Base-by-base conservation (phyloP, 2,888 invertebrate genomes). In the Deroplatys truncata region DNA sequence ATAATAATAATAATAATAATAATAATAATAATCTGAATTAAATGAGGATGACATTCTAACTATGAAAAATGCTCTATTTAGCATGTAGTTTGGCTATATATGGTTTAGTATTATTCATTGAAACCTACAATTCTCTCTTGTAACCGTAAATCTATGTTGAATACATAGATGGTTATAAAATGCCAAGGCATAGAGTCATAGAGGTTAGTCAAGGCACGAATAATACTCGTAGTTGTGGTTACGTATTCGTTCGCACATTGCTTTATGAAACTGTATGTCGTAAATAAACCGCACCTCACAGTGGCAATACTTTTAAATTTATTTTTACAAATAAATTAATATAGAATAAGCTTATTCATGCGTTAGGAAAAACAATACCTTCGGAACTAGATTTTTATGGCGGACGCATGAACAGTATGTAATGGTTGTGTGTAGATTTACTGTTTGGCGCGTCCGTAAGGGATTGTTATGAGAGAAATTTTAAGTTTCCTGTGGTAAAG, bases 361-460 rank as follows among this genome's bases (percentile, higher is more conserved):
- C 56, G 7, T n/a, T 85, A 56, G 28, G 28, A 85, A 2, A 85
- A 1, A n/a, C 25, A 28, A 35, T 56, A 15, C 15, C 0, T 28
- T 15, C 8, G 83, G 83, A 87, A 87, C 83, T 87, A 87, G 43
- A 49, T 83, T 87, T 86, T 86, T 29, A 85, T 43, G 49, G 89
- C 86, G 89, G 29, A 87, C 72, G 89, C 84, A 49, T 84, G 49
- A n/a, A 31, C n/a, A 86, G 84, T 86, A 86, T 89, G 84, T 43
- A n/a, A 86, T 28, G 83, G 83, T 85, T 84, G 86, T 82, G 86
- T 87, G 86, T 31, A 31, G 82, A 89, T 84, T 72, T 89, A 86
- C 83, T 87, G 89, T 89, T 89, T 89, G 89, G 89, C 89, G 89
- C 89, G 89, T 89, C 89, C 83, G 49, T 20, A 43, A 84, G 83